Conservation (phyloP, 2,113 vertebrate species). For the Hassar affinis region DNA sequence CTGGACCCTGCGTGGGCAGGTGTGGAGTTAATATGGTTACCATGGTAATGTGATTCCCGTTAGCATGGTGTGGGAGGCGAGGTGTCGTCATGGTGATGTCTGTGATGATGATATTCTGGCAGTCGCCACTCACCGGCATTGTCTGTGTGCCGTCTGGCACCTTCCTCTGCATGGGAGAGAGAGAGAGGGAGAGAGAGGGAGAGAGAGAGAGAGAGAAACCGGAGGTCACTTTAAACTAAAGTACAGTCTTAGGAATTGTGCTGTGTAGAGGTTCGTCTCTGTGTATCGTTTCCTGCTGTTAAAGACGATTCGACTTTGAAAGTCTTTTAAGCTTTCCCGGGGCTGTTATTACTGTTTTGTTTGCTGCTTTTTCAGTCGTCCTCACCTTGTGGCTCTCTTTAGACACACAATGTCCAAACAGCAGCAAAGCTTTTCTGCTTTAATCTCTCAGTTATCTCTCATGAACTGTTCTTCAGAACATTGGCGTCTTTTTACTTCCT, state of each 20-base stretch:
- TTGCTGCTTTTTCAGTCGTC: neutral
- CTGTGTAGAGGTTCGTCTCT: neutral
- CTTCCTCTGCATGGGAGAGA: slow-evolving; percentile 9
- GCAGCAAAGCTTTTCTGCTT: neutral
- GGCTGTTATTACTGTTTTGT: slow-evolving; percentile 16
- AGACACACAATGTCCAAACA: neutral
- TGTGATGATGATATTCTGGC: neutral
- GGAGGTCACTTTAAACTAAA: slow-evolving; percentile 2
- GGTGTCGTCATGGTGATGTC: slow-evolving; percentile 34
- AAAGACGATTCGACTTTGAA: neutral
- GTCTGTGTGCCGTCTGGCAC: slow-evolving; percentile 41
- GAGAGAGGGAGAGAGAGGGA: slow-evolving; percentile 19
- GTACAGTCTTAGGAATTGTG: neutral
- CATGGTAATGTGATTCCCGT: slow-evolving; percentile 33
- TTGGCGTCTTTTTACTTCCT: too few relatives aligned
- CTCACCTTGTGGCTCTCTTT: neutral
- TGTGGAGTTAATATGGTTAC: slow-evolving; percentile 45
- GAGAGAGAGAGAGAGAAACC: neutral
- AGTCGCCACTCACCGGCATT: slow-evolving; percentile 1
- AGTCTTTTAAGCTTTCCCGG: slow-evolving; percentile 5
- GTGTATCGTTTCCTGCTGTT: neutral
- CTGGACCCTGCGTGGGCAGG: slow-evolving; percentile 29
- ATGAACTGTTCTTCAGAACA: too few relatives aligned
- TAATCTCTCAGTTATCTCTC: neutral
- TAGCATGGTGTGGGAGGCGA: slow-evolving; percentile 10